These are phyloP conservation scores for Drosophila rhopaloa DNA, from an alignment of 1,140 invertebrate genomes.

Conservation along the genomic window DNA sequence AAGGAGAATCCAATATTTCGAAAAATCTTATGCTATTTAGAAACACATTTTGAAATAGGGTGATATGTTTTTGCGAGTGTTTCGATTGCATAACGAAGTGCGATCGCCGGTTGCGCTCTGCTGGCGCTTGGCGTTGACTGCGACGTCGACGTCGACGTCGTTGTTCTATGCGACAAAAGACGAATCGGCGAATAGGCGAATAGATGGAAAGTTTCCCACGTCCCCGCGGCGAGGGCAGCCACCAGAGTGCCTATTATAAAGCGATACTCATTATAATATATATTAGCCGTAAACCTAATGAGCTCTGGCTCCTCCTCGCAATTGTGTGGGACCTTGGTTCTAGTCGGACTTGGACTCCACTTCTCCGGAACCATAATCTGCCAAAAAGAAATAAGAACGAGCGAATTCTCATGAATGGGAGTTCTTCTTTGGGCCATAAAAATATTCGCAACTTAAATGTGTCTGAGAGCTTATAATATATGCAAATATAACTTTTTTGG, in stretches of 20 bases:
- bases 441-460: conserved; percentile 1
- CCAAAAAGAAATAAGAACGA: conserved; percentile 16
- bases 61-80: conserved; percentile 5
- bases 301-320: conserved; percentile 31
- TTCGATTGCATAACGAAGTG: conserved; percentile 34
- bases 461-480: not conserved
- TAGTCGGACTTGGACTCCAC: conserved; percentile 9
- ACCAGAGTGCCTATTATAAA: conserved; percentile 40
- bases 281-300: conserved; percentile 53
- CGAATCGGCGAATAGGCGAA: conserved; percentile 2
- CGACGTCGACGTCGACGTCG: too few species aligned
- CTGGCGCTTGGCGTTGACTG: conserved; percentile 6
- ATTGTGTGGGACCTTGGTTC: conserved; percentile 30
- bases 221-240: conserved; percentile 11
- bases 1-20: not conserved
- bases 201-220: conserved; percentile 49
- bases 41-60: not conserved
- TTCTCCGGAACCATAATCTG: conserved; percentile 21
- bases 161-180: conserved; percentile 34
- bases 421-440: not conserved
- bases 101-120: conserved; percentile 41
- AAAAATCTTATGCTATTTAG: not conserved
- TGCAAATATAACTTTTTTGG: too few species aligned
- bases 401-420: conserved; percentile 21
- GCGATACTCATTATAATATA: conserved; percentile 54